Percentiles rank a stretch among this genome's conserved stretches.
Evolutionary conservation across 2,113 vertebrate species (phyloP).

Genomic region (Pitta sordida): DNA sequence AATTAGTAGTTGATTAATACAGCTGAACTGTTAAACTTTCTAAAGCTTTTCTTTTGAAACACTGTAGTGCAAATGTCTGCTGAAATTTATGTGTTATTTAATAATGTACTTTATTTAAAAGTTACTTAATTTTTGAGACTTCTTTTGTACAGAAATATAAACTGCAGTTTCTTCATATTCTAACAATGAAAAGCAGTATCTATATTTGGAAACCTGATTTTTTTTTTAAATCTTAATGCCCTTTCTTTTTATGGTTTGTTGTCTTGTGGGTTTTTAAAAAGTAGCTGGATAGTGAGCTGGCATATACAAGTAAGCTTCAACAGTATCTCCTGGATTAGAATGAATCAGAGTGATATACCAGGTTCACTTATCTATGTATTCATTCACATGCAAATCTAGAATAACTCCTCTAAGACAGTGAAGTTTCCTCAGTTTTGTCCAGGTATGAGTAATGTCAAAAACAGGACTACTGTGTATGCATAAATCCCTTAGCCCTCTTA

Average conservation of each 20-base stretch:
- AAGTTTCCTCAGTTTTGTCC: background rate
- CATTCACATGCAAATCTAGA: background rate
- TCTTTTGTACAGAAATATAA: background rate
- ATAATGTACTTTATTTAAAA: background rate
- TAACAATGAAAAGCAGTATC: background rate
- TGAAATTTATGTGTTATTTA: background rate
- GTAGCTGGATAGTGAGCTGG: rapidly evolving
- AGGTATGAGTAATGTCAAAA: background rate
- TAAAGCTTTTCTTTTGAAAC: background rate
- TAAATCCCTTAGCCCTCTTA: background rate
- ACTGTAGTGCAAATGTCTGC: background rate
- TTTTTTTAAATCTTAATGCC: background rate
- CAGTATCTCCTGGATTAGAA: background rate
- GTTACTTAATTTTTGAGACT: background rate
- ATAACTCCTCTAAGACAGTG: background rate
- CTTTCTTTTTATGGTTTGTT: background rate
- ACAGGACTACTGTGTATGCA: background rate
- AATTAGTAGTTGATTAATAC: background rate
- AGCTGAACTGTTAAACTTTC: background rate
- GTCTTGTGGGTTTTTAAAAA: background rate
- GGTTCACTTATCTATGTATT: background rate
- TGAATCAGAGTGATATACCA: background rate
- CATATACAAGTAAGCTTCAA: background rate
- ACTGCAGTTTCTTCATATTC: background rate
- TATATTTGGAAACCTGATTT: background rate